Conservation (phyloP, 2,113 vertebrate genomes). For the Bufo gargarizans region DNA sequence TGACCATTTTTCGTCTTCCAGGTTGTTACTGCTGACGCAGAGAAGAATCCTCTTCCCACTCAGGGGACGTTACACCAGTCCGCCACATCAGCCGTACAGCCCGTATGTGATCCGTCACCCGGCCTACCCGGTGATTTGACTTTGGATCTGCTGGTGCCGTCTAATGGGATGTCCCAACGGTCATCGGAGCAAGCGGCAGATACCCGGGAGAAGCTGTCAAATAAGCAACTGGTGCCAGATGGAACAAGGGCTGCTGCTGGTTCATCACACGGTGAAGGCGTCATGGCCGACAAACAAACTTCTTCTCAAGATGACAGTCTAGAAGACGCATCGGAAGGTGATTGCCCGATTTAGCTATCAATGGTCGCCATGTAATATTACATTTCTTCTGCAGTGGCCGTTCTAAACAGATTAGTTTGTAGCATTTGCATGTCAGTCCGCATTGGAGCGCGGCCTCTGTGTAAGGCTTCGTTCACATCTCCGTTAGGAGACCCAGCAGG, state of each 20-base stretch:
- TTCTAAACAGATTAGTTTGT: too few relatives aligned
- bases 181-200: not conserved
- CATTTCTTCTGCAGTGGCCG: too few relatives aligned
- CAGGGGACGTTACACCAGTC: not conserved
- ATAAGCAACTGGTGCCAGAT: not conserved
- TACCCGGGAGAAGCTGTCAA: not conserved
- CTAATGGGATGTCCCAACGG: not conserved
- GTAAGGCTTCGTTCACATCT: too few relatives aligned
- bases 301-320: slow-evolving; percentile 79
- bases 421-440: too few relatives aligned
- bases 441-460: too few relatives aligned
- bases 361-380: too few relatives aligned
- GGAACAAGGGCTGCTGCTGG: slow-evolving; percentile 59
- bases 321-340: slow-evolving; percentile 78
- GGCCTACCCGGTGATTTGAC: slow-evolving; percentile 31
- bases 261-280: slow-evolving; percentile 48
- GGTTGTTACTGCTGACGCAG: not conserved
- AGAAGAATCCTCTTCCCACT: not conserved
- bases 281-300: slow-evolving; percentile 75
- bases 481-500: too few relatives aligned
- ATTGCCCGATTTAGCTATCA: slow-evolving; percentile 40
- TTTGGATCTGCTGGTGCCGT: not conserved
- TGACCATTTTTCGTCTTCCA: not conserved
- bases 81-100: not conserved
- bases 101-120: slow-evolving; percentile 55